Conservation (phyloP, 2,797 vertebrate species). For the Synanceia verrucosa region DNA sequence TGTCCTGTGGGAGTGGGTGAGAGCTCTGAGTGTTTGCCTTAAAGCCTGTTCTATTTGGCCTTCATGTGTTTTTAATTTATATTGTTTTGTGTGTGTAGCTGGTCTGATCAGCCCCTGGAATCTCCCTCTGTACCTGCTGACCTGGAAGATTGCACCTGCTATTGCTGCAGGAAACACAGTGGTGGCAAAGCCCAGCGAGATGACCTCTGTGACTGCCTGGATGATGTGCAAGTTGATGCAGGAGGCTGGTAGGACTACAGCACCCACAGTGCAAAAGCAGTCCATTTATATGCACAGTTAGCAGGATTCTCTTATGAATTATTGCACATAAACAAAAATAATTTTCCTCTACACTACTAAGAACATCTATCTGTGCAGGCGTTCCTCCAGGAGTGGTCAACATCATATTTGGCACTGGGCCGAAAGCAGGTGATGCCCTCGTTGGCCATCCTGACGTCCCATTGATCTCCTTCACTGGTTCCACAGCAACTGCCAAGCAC, state of each 20-base stretch:
- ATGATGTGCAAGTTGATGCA: slow-evolving; percentile 94
- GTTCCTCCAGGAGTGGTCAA: slow-evolving; percentile 94
- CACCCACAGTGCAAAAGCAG: slow-evolving; percentile 13
- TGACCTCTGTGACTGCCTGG: slow-evolving; percentile 97
- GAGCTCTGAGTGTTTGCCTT: background rate
- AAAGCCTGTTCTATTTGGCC: background rate
- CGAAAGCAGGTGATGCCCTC: slow-evolving; percentile 87
- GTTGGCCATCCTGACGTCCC: slow-evolving; percentile 92
- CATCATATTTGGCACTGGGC: slow-evolving; percentile 89
- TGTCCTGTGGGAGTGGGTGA: slow-evolving; percentile 92
- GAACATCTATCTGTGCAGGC: slow-evolving; percentile 78
- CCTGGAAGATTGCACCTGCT: slow-evolving; percentile 98
- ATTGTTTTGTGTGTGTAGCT: slow-evolving; percentile 75
- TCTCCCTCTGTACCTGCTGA: slow-evolving; percentile 93
- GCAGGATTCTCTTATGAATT: background rate
- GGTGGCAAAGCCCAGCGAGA: slow-evolving; percentile 97
- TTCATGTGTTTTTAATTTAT: background rate
- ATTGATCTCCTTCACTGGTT: slow-evolving; percentile 95
- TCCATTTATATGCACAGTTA: too few species aligned
- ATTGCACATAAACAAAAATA: background rate
- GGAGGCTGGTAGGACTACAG: slow-evolving; percentile 86
- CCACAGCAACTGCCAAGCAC: slow-evolving; percentile 88
- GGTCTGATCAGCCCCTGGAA: slow-evolving; percentile 98
- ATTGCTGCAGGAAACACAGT: slow-evolving; percentile 93
- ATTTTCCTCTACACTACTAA: background rate